Percentiles rank a stretch among this genome's conserved stretches.
These are phyloP conservation scores for Pedetes capensis DNA, from an alignment of 2,113 vertebrate species.

Conservation along the genomic window DNA sequence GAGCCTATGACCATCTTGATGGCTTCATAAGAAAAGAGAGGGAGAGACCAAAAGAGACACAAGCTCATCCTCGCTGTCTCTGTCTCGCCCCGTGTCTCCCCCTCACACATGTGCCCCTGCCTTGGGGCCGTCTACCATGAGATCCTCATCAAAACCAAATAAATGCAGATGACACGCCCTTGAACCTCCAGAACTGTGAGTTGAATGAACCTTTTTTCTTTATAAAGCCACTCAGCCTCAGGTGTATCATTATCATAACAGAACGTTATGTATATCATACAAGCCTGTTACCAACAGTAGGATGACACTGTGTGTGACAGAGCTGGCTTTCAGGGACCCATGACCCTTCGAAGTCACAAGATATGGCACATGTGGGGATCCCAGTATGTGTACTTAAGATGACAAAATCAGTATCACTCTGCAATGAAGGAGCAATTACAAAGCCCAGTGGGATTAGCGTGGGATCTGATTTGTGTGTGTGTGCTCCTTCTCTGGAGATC, in stretches of 20 bases:
- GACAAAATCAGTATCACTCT: background rate
- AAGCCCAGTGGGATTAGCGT: too few species aligned
- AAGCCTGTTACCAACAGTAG: background rate
- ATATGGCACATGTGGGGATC: background rate
- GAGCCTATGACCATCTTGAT: background rate
- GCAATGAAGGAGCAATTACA: background rate
- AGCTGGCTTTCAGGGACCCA: background rate
- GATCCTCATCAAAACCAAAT: background rate
- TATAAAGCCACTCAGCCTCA: background rate
- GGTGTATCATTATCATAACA: background rate
- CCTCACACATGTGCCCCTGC: too few species aligned
- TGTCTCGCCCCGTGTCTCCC: background rate
- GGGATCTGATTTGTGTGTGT: background rate
- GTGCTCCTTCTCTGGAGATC: background rate
- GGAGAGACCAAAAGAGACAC: background rate
- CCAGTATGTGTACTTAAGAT: background rate
- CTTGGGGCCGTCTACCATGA: background rate
- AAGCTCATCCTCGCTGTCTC: background rate
- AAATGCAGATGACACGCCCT: background rate
- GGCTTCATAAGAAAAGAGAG: background rate
- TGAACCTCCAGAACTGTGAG: background rate
- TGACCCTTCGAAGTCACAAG: background rate
- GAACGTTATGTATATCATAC: background rate
- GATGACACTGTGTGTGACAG: too few species aligned
- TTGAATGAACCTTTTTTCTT: background rate